phyloP scores from a whole-genome alignment of 2,113 vertebrate species.

The Myotis yumanensis region DNA sequence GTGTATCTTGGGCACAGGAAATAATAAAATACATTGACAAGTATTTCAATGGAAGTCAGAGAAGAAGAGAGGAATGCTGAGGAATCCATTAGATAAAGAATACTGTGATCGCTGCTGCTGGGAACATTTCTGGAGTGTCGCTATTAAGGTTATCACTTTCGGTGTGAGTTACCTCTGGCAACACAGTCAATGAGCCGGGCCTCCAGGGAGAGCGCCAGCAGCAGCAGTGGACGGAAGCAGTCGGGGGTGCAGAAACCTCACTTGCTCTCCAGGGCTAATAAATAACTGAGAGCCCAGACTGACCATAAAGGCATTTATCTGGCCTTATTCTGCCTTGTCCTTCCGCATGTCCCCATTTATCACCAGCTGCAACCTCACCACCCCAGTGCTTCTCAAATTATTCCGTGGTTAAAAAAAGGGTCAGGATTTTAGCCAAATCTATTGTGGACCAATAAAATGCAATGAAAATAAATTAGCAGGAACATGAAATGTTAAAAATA shows the following conservation, averaged over 20 bases:
- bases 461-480: background rate
- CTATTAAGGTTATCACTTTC: conserved; percentile 39
- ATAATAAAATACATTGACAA: background rate
- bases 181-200: background rate
- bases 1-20: background rate
- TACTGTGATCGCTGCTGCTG: background rate
- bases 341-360: background rate
- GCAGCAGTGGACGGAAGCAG: background rate
- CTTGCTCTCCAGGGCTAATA: background rate
- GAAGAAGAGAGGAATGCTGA: background rate
- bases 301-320: background rate
- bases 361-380: background rate
- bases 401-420: background rate
- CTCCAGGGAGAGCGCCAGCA: conserved; percentile 3
- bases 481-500: background rate
- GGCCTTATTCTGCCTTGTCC: background rate
- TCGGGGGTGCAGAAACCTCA: background rate
- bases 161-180: conserved; percentile 13
- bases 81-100: background rate
- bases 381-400: background rate
- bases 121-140: background rate
- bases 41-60: background rate
- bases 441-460: background rate
- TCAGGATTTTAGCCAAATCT: background rate
- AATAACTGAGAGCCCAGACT: conserved; percentile 36